Percentiles rank a stretch among this genome's conserved stretches.
phyloP scores from a whole-genome alignment of 1,140 invertebrate species.

The Drosophila novamexicana region DNA sequence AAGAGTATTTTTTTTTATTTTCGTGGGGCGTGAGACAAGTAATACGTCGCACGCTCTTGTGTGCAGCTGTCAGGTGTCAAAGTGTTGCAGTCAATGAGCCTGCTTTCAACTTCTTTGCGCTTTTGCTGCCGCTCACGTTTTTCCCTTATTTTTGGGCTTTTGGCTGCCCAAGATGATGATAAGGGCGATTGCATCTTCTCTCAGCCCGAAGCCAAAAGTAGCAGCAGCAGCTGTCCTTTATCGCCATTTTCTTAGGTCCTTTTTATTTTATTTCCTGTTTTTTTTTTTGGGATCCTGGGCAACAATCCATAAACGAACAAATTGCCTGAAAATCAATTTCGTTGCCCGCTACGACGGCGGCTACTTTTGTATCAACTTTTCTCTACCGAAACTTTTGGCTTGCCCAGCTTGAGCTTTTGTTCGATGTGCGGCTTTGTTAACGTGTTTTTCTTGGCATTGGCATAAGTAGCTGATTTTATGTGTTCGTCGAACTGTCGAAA shows the following conservation, averaged over 20 bases:
- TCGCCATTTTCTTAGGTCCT: conserved; percentile 43
- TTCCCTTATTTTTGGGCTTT: conserved; percentile 31
- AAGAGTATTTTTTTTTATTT: not conserved
- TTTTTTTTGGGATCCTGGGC: conserved; percentile 17
- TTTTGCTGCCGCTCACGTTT: conserved; percentile 26
- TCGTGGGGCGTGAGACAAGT: conserved; percentile 23
- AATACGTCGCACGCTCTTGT: conserved; percentile 63
- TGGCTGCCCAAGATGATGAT: conserved; percentile 57
- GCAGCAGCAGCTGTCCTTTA: conserved; percentile 65
- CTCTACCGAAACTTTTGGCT: conserved; percentile 9
- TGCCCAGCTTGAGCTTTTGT: conserved; percentile 31
- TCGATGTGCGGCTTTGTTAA: conserved; percentile 58
- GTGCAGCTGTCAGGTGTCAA: conserved; percentile 69
- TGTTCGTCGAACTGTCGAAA: conserved; percentile 52
- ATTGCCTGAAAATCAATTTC: conserved; percentile 71
- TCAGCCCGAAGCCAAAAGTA: conserved; percentile 24
- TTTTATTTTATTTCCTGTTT: not conserved
- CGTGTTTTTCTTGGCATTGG: conserved; percentile 54
- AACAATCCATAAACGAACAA: conserved; percentile 70
- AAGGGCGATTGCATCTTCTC: conserved; percentile 54
- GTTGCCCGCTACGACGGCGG: conserved; percentile 43
- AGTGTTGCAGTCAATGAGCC: conserved; percentile 69
- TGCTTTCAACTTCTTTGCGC: conserved; percentile 23
- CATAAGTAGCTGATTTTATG: conserved; percentile 61
- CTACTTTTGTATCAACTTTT: conserved; percentile 59